Base-by-base conservation (phyloP, 2,888 invertebrate genomes). In the Hyposoter dolosus region DNA sequence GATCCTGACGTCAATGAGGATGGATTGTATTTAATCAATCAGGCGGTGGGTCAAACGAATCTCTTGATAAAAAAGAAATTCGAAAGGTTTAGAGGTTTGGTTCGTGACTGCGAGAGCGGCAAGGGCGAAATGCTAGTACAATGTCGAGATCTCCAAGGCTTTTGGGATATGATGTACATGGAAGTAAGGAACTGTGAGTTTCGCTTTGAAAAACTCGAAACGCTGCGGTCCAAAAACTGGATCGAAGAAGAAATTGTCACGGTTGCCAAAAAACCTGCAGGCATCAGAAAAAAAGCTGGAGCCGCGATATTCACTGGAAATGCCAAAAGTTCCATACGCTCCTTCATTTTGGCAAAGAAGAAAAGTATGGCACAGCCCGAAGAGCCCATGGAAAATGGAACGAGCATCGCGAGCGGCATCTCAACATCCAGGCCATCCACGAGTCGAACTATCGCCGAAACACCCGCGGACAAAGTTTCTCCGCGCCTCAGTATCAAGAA, bases 101-200 rank as follows among this genome's bases (percentile, higher is more conserved):
- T 94, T 83, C 9, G 66, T 5, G 93, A 94, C 63, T 95, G 94
- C 92, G 95, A 92, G 90, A 93, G 83, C 90, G 94, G 92, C 84
- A 92, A 94, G 43, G 95, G 95, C n/a, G 92, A 94, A 43, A 95
- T 95, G 87, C 94, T 95, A 12, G 95, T 97, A 63, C 96, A 95
- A 0, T 95, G 95, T 83, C 95, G 96, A 7, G 98, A 98, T 94
- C 95, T 98, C 79, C 97, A 96, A 89, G 98, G 98, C 40, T 98
- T 98, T 95, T 98, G 98, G 98, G 98, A 98, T 90, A 97, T 97
- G 96, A 96, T 97, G 53, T 96, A 96, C 89, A 96, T 97, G 94
- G 97, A 98, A 95, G 95, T 94, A 17, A 89, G 87, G 28, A 86
- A 94, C 66, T 93, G 93, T 74, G 89, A 92, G 5, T 78, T 63